Evolutionary conservation across 2,113 vertebrate species (phyloP).

Genomic region (Jacana jacana): DNA sequence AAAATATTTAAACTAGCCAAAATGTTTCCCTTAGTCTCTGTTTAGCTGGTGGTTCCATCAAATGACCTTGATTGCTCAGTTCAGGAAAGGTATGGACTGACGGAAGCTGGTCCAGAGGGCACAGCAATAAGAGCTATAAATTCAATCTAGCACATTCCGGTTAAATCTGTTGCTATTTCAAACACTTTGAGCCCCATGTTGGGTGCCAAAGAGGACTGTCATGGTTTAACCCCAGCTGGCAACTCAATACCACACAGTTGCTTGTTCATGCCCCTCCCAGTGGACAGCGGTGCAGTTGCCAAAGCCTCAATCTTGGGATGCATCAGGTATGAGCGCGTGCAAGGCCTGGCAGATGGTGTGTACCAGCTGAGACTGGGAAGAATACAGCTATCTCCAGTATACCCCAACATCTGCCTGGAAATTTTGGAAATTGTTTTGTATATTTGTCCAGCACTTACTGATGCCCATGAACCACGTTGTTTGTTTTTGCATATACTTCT

Average conservation of each 20-base stretch:
- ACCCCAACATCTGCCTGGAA: background rate
- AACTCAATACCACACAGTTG: background rate
- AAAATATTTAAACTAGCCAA: background rate
- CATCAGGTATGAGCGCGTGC: background rate
- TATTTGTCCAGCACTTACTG: background rate
- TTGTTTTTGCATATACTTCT: background rate
- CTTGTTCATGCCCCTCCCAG: background rate
- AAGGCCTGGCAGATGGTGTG: background rate
- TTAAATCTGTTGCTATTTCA: background rate
- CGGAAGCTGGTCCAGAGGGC: accelerated
- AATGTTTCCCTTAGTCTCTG: background rate
- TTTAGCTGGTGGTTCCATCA: background rate
- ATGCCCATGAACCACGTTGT: background rate
- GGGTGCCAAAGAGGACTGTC: background rate
- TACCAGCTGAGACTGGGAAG: background rate
- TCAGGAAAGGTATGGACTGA: background rate
- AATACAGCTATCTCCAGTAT: background rate
- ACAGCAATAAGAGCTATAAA: background rate
- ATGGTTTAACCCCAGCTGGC: background rate
- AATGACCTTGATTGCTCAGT: background rate
- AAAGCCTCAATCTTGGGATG: background rate
- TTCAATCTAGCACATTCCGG: background rate
- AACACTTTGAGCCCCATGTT: background rate
- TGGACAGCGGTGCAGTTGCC: background rate
- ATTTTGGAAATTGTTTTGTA: background rate